Conservation (phyloP, 2,113 vertebrate species). For the Corythoichthys intestinalis region DNA sequence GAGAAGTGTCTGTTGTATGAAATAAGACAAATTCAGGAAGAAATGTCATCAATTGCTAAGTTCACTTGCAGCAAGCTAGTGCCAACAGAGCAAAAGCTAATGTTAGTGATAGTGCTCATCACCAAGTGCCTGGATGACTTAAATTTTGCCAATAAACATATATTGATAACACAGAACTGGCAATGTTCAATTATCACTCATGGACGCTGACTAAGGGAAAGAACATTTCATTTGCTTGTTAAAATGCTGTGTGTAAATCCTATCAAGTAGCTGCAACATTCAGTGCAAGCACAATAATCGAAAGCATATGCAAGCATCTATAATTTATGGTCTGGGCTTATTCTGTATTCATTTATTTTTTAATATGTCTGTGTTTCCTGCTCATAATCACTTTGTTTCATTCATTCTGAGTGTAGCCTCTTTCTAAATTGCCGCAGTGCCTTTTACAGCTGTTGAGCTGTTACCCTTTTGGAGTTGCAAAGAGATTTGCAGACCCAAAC, state of each 20-base stretch:
- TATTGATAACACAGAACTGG: too few species aligned
- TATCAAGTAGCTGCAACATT: not conserved
- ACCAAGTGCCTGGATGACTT: too few species aligned
- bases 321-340: constrained; percentile 4
- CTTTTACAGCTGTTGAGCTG: constrained; percentile 27
- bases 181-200: too few species aligned
- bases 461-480: constrained; percentile 21
- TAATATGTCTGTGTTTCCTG: constrained; percentile 4
- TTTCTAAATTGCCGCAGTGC: constrained; percentile 15
- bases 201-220: too few species aligned
- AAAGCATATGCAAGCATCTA: constrained; percentile 4
- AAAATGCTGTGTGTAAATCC: not conserved
- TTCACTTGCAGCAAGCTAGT: too few species aligned
- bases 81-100: too few species aligned
- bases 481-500: constrained; percentile 33
- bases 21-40: too few species aligned
- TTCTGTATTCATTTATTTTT: constrained; percentile 8
- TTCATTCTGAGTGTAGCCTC: constrained; percentile 42
- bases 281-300: not conserved
- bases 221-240: not conserved
- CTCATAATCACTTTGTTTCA: constrained; percentile 29
- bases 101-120: too few species aligned
- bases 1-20: too few species aligned
- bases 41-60: too few species aligned
- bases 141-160: too few species aligned